Conservation (phyloP, 2,888 invertebrate genomes). For the Platycheirus rosarum region DNA sequence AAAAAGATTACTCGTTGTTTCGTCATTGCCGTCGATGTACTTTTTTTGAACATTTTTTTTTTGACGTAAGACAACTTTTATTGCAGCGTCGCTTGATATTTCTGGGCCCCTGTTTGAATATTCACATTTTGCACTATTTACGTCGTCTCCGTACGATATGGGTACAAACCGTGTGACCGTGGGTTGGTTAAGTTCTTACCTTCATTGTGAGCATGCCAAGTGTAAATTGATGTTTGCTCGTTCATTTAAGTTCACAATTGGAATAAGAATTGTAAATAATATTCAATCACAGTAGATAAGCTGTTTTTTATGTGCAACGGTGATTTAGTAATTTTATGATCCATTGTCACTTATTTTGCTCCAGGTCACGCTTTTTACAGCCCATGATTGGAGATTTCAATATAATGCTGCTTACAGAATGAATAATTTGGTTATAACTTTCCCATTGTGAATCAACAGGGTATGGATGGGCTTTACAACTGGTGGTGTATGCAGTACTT, state of each 20-base stretch:
- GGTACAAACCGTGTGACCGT: conserved; percentile 74
- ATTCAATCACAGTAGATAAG: no score
- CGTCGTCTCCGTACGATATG: conserved; percentile 79
- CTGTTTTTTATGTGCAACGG: not conserved
- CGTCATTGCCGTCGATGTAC: not conserved
- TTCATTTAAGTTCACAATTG: conserved; percentile 1
- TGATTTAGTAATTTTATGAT: no score
- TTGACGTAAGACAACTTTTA: conserved; percentile 25
- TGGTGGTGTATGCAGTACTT: no score
- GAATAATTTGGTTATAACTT: no score
- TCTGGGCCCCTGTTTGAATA: conserved; percentile 79
- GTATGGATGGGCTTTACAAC: no score
- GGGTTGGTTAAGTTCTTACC: conserved; percentile 10
- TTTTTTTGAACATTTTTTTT: not conserved
- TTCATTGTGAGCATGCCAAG: conserved; percentile 59
- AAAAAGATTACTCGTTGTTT: not conserved
- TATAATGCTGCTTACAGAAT: no score
- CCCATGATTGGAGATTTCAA: no score
- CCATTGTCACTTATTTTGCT: no score
- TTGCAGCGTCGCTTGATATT: conserved; percentile 9
- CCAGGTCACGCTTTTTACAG: no score
- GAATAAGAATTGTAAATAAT: no score
- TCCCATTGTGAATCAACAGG: no score
- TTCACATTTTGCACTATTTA: conserved; percentile 81
- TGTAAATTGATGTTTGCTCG: not conserved